A percentile compares a stretch with the other conserved stretches of the same genome.
phyloP scores from a whole-genome alignment of 2,888 invertebrate species.

The Trichogramma dendrolimi region DNA sequence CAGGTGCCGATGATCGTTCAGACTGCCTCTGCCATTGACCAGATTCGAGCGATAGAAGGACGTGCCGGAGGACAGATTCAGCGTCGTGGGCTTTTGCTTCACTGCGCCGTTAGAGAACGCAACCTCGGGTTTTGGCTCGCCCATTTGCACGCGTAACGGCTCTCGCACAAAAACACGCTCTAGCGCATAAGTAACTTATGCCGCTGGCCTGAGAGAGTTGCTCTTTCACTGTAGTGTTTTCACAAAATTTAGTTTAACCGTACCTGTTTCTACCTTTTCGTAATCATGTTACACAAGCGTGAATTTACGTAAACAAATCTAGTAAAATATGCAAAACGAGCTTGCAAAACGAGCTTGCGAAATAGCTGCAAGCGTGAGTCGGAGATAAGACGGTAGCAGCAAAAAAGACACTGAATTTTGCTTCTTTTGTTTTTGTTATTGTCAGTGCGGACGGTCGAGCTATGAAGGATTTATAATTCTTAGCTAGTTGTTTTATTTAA shows the following conservation, averaged over 20 bases:
- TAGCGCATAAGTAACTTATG: no score
- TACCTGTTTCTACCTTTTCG: no score
- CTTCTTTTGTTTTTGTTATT: conserved; percentile 6
- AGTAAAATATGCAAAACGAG: no score
- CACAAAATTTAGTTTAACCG: no score
- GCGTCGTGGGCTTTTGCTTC: conserved; percentile 48
- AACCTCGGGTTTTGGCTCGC: conserved; percentile 47
- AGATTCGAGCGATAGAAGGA: conserved; percentile 46
- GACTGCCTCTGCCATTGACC: conserved; percentile 47
- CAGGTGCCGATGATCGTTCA: conserved; percentile 45
- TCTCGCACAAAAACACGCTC: no score
- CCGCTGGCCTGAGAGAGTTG: no score
- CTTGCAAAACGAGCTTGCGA: no score
- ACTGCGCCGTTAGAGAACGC: conserved; percentile 49
- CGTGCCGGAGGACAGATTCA: conserved; percentile 48
- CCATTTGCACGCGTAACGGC: conserved; percentile 42
- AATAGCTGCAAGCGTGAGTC: no score
- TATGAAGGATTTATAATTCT: conserved; percentile 16
- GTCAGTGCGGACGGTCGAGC: conserved; percentile 27
- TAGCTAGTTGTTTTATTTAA: no score
- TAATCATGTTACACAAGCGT: no score
- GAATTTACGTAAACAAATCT: no score
- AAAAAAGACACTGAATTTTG: background rate
- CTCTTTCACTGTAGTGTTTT: no score
- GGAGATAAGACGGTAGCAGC: background rate